These are phyloP conservation scores for Cynocephalus volans DNA, from an alignment of 2,113 vertebrate genomes.

Conservation along the genomic window DNA sequence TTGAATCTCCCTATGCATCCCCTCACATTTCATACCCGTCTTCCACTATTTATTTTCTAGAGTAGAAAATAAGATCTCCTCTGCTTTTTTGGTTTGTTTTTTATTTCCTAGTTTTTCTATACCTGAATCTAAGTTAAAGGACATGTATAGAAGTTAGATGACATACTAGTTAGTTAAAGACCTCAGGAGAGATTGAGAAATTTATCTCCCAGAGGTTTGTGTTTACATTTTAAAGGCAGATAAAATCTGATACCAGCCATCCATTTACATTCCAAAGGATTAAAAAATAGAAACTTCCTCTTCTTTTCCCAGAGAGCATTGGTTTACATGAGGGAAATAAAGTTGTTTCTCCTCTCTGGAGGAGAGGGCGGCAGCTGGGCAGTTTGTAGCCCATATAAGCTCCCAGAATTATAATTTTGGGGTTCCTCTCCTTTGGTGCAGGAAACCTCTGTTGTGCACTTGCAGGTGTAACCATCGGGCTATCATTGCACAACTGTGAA, in stretches of 20 bases:
- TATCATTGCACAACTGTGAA: not conserved
- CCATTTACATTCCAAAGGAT: conserved; percentile 33
- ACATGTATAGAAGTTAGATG: conserved; percentile 24
- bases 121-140: not conserved
- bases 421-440: not conserved
- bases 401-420: not conserved
- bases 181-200: not conserved
- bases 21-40: not conserved
- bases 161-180: not conserved
- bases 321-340: not conserved
- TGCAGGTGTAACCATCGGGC: not conserved
- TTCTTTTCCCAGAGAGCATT: not conserved
- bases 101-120: conserved; percentile 6
- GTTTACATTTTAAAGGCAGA: conserved; percentile 44
- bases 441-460: not conserved
- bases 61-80: not conserved
- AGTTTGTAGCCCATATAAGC: not conserved
- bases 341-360: not conserved
- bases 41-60: not conserved
- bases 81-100: not conserved
- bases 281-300: not conserved
- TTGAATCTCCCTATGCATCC: not conserved
- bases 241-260: not conserved
- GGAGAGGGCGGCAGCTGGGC: not conserved
- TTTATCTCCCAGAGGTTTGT: not conserved